A percentile compares a stretch with the other conserved stretches of the same genome.
Evolutionary conservation across 2,113 vertebrate species (phyloP).

Genomic region (Chrysochloris asiatica): DNA sequence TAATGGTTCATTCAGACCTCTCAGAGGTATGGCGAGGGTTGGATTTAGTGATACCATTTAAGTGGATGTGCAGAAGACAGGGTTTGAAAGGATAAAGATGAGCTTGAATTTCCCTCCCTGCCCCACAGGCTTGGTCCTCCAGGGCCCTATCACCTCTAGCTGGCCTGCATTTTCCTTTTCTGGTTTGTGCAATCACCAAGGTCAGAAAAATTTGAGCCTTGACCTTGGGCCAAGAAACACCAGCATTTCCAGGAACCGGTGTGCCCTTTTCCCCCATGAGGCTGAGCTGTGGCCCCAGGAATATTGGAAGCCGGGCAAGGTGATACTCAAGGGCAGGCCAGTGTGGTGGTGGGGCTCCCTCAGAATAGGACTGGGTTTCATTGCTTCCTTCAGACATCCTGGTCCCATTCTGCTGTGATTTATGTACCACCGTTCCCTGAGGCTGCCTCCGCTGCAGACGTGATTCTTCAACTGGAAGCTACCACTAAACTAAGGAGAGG

Average conservation of each 20-base stretch:
- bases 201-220: neutral
- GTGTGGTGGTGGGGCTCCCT: neutral
- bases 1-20: neutral
- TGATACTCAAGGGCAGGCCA: neutral
- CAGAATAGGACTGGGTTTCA: accelerated
- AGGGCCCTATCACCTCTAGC: neutral
- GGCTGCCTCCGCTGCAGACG: neutral
- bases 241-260: neutral
- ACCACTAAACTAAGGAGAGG: neutral
- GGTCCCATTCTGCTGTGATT: neutral
- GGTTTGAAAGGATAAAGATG: neutral
- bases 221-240: neutral
- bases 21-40: neutral
- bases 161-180: neutral
- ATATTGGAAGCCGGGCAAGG: neutral
- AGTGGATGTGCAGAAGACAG: neutral
- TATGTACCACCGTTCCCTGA: accelerated
- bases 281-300: neutral
- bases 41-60: neutral
- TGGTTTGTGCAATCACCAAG: neutral
- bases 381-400: neutral
- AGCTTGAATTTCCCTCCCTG: neutral
- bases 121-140: neutral
- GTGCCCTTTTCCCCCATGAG: neutral
- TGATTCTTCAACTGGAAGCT: neutral